Percentiles rank a stretch among this genome's conserved stretches.
These are phyloP conservation scores for Caenorhabditis becei DNA, from an alignment of 2,888 invertebrate species.

Conservation along the genomic window DNA sequence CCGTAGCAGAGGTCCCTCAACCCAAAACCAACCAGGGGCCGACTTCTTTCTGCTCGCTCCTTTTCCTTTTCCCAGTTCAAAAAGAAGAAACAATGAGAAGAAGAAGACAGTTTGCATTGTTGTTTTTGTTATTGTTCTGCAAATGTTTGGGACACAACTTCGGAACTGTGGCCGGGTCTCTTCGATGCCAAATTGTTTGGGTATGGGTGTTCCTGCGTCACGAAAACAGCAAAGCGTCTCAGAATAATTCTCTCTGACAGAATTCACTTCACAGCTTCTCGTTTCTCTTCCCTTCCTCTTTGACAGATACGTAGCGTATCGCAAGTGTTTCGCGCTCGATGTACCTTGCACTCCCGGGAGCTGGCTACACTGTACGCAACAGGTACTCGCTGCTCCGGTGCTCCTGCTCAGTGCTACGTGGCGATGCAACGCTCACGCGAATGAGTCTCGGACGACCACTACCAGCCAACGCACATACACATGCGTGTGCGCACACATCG, in stretches of 20 bases:
- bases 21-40: neutral
- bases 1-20: neutral
- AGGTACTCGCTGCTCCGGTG: conserved; percentile 14
- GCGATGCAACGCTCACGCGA: conserved; percentile 4
- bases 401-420: conserved; percentile 10
- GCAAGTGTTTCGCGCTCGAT: conserved; percentile 10
- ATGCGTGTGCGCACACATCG: conserved; percentile 15
- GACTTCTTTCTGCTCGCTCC: neutral
- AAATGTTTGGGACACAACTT: neutral
- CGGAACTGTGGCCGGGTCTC: neutral
- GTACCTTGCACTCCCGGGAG: conserved; percentile 24
- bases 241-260: too few species aligned
- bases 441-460: conserved; percentile 11
- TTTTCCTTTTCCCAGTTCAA: neutral
- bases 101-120: conserved; percentile 3
- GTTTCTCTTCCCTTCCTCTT: neutral
- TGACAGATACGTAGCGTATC: conserved; percentile 4
- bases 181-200: neutral
- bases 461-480: conserved; percentile 1
- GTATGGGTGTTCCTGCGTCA: neutral
- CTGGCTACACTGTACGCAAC: conserved; percentile 35
- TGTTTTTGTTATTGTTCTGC: conserved; percentile 16
- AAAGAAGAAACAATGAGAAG: neutral
- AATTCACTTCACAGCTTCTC: conserved; percentile 5
- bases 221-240: neutral